Evolutionary conservation across 2,888 invertebrate species (phyloP).

Genomic region (Polia nebulosa): DNA sequence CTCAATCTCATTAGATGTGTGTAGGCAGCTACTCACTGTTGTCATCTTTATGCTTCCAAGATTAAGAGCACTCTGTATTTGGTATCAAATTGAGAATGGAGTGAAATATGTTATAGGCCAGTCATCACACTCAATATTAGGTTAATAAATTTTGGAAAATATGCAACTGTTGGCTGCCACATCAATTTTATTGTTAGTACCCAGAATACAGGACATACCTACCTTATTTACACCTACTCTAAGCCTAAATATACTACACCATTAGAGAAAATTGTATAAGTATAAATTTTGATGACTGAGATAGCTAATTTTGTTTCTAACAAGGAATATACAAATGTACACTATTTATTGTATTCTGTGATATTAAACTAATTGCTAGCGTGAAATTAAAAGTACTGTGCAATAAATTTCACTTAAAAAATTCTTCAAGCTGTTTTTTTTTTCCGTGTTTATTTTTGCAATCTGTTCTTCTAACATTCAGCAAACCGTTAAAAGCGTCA

Average conservation of each 20-base stretch:
- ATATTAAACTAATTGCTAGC: constrained; percentile 72
- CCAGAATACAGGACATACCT: neutral
- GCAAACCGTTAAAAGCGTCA: neutral
- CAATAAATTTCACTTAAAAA: constrained; percentile 60
- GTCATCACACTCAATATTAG: constrained; percentile 5
- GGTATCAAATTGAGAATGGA: constrained; percentile 8
- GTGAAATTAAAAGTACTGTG: constrained; percentile 61
- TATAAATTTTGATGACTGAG: constrained; percentile 67
- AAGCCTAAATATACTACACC: constrained; percentile 5
- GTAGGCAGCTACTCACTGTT: constrained; percentile 10
- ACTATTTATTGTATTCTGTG: constrained; percentile 72
- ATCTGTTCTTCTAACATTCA: neutral
- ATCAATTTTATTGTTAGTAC: constrained; percentile 14
- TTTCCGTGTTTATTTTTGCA: too few relatives aligned
- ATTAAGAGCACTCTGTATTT: constrained; percentile 23
- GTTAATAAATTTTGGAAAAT: constrained; percentile 5
- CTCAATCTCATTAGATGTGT: constrained; percentile 5
- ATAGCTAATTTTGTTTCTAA: constrained; percentile 61
- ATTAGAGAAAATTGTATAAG: constrained; percentile 27
- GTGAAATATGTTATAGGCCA: constrained; percentile 6
- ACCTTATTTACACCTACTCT: constrained; percentile 22
- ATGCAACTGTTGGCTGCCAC: constrained; percentile 5
- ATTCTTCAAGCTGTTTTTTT: constrained; percentile 14
- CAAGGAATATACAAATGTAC: constrained; percentile 54
- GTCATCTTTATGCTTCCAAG: constrained; percentile 3